phyloP scores from a whole-genome alignment of 2,888 invertebrate genomes.

The Willowsia nigromaculata region DNA sequence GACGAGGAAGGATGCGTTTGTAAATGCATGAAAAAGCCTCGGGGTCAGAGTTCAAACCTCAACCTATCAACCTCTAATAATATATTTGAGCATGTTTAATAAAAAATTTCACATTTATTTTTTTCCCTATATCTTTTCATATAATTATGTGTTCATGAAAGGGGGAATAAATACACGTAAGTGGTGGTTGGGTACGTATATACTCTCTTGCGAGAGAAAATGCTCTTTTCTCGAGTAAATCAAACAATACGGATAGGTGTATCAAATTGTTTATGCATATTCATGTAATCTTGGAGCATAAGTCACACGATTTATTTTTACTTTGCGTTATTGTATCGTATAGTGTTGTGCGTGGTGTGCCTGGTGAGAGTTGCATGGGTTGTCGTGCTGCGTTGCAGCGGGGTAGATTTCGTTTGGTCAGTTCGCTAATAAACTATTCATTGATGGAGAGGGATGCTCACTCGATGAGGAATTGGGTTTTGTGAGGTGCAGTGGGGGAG shows the following conservation, averaged over 20 bases:
- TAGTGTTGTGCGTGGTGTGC: constrained; percentile 47
- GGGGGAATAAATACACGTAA: background rate
- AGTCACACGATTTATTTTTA: constrained; percentile 59
- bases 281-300: constrained; percentile 28
- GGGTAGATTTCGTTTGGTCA: constrained; percentile 9
- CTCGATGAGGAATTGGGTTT: background rate
- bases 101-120: constrained; percentile 58
- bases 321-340: background rate
- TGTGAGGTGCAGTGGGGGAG: background rate
- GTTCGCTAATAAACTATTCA: constrained; percentile 31
- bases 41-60: constrained; percentile 74
- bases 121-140: background rate
- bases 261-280: constrained; percentile 62
- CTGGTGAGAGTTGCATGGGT: constrained; percentile 46
- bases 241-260: constrained; percentile 54
- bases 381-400: background rate
- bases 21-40: constrained; percentile 64
- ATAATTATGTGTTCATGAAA: background rate
- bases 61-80: constrained; percentile 70
- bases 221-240: constrained; percentile 53
- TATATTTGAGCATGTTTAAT: constrained; percentile 67
- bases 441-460: background rate
- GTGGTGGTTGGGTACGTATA: background rate
- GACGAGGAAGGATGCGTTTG: constrained; percentile 6
- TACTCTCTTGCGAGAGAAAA: constrained; percentile 28